A percentile compares a stretch with the other conserved stretches of the same genome.
Evolutionary conservation across 2,797 vertebrate genomes (phyloP).

Genomic region (Pipistrellus kuhlii): DNA sequence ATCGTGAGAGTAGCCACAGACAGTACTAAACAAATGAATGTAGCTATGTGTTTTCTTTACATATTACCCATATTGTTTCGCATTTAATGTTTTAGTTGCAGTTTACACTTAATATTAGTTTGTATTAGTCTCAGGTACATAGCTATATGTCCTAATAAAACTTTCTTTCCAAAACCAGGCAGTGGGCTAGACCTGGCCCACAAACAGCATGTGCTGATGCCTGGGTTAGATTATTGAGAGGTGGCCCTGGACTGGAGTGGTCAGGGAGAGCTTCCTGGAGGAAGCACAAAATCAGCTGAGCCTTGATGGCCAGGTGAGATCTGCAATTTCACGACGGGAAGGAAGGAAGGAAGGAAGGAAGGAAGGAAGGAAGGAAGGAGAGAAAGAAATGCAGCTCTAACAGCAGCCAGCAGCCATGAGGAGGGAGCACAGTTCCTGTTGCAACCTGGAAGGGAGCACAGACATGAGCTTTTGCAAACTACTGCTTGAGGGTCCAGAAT

Average conservation of each 20-base stretch:
- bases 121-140: neutral
- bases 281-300: neutral
- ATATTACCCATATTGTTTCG: neutral
- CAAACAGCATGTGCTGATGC: neutral
- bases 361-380: neutral
- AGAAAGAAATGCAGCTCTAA: neutral
- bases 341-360: neutral
- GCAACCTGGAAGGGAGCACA: accelerated
- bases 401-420: neutral
- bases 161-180: neutral
- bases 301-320: neutral
- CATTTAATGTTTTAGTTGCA: neutral
- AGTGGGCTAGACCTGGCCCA: neutral
- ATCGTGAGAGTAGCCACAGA: neutral
- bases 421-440: neutral
- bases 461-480: neutral
- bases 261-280: neutral
- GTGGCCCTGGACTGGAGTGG: neutral
- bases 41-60: neutral
- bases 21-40: neutral
- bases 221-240: neutral
- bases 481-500: neutral
- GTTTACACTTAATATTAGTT: neutral
- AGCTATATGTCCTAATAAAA: neutral
- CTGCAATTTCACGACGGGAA: neutral